A percentile compares a stretch with the other conserved stretches of the same genome.
Evolutionary conservation across 2,113 vertebrate genomes (phyloP).

Genomic region (Corvus hawaiiensis): DNA sequence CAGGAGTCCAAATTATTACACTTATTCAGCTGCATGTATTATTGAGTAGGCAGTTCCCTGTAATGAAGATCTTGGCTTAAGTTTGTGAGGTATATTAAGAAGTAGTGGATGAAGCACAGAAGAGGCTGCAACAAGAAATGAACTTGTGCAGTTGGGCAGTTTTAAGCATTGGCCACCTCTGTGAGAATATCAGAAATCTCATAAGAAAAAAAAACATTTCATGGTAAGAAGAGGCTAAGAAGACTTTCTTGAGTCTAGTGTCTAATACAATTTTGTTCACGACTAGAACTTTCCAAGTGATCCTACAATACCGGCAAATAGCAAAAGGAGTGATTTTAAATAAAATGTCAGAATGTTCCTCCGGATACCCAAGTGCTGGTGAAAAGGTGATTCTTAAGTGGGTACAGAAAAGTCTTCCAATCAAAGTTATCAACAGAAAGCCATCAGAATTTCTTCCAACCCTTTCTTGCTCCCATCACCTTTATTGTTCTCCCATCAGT

Average conservation of each 20-base stretch:
- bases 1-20: constrained; percentile 40
- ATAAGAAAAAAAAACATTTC: background rate
- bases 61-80: constrained; percentile 55
- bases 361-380: background rate
- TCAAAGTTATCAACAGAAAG: background rate
- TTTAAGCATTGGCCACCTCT: background rate
- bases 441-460: background rate
- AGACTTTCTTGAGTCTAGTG: background rate
- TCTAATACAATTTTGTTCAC: background rate
- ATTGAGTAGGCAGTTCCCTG: constrained; percentile 25
- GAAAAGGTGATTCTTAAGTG: background rate
- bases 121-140: background rate
- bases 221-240: background rate
- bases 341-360: background rate
- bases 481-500: background rate
- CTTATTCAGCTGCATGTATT: constrained; percentile 33
- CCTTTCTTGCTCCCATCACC: background rate
- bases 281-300: background rate
- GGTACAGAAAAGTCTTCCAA: background rate
- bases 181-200: background rate
- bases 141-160: background rate
- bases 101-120: background rate
- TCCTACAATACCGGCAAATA: background rate
- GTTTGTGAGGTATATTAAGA: constrained; percentile 26
- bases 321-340: background rate